phyloP scores from a whole-genome alignment of 1,140 invertebrate genomes.

The Drosophila kepulauana region DNA sequence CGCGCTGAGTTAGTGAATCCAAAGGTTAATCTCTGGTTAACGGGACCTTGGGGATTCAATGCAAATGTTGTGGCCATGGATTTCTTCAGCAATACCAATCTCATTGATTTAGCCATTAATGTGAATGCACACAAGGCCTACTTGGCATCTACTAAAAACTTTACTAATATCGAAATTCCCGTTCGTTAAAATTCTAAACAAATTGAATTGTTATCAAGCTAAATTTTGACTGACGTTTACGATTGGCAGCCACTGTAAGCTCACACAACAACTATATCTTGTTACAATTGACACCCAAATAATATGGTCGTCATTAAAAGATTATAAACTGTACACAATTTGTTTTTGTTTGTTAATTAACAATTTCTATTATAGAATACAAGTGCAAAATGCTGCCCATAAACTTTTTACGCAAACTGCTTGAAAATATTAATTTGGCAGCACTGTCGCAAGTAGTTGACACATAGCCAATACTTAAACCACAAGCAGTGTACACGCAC shows the following conservation, averaged over 20 bases:
- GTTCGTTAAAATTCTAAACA: constrained; percentile 1
- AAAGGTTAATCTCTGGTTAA: constrained; percentile 68
- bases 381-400: not conserved
- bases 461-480: no score
- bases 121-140: constrained; percentile 75
- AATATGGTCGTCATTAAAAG: not conserved
- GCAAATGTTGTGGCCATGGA: constrained; percentile 87
- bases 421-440: constrained; percentile 1
- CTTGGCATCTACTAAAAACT: constrained; percentile 57
- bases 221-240: not conserved
- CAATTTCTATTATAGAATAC: not conserved
- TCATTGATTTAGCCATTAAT: constrained; percentile 86
- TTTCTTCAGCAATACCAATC: constrained; percentile 87
- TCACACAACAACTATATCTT: not conserved
- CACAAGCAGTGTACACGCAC: not conserved
- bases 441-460: constrained; percentile 15
- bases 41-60: constrained; percentile 85
- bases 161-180: constrained; percentile 65
- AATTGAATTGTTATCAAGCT: not conserved
- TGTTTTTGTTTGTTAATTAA: constrained; percentile 1
- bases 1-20: constrained; percentile 70
- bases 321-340: constrained; percentile 1
- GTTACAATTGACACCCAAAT: not conserved
- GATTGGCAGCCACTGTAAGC: not conserved
- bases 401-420: not conserved